A percentile compares a stretch with the other conserved stretches of the same genome.
Conservation (phyloP, 92 coral and sea anemone genomes). For the Zoanthus solanderi region DNA sequence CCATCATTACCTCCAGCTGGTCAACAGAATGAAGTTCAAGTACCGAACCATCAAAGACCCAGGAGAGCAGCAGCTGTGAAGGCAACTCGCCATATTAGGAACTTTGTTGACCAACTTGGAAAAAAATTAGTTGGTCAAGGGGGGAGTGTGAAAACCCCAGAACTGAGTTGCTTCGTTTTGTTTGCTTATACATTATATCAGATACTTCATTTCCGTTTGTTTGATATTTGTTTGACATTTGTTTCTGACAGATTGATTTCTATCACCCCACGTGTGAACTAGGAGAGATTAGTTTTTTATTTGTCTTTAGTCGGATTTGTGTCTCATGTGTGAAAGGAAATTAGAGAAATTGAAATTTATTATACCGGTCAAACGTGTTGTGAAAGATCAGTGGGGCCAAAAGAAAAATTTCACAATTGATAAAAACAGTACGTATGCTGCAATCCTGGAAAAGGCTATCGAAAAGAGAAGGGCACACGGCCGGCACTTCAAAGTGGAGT, state of each 20-base stretch:
- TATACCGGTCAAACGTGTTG: conserved; percentile 16
- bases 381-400: conserved; percentile 40
- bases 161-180: conserved; percentile 15
- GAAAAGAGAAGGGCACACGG: neutral
- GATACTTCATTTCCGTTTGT: conserved; percentile 23
- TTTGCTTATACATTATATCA: neutral
- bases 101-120: conserved; percentile 37
- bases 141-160: conserved; percentile 48
- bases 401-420: conserved; percentile 26
- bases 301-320: conserved; percentile 4
- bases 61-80: conserved; percentile 36
- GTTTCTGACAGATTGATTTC: neutral
- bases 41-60: conserved; percentile 28
- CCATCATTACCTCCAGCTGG: neutral
- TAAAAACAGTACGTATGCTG: conserved; percentile 45
- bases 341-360: neutral
- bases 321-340: conserved; percentile 1
- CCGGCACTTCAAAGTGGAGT: neutral
- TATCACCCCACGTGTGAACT: conserved; percentile 12
- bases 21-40: conserved; percentile 18
- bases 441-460: conserved; percentile 37
- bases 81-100: conserved; percentile 35
- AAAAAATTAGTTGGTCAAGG: conserved; percentile 34
- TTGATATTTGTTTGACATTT: conserved; percentile 26
- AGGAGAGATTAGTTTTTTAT: conserved; percentile 3